These are phyloP conservation scores for Glaucomys volans DNA, from an alignment of 2,113 vertebrate species.

Conservation along the genomic window DNA sequence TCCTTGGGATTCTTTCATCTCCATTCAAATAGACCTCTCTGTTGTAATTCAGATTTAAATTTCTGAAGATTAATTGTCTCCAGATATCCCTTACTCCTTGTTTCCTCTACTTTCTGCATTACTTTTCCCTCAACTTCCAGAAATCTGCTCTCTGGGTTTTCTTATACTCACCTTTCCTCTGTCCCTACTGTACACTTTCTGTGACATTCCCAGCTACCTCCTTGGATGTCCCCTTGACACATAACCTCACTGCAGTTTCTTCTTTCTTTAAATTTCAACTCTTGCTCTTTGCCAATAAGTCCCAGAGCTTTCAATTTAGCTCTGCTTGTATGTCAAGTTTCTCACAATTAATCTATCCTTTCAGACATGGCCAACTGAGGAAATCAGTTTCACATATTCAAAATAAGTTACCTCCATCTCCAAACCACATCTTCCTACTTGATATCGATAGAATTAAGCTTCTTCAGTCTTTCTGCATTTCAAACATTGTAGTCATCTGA, in stretches of 20 bases:
- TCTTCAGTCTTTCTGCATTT: not conserved
- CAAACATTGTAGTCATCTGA: not conserved
- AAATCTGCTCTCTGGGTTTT: not conserved
- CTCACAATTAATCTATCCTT: accelerated
- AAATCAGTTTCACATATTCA: not conserved
- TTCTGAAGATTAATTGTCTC: not conserved
- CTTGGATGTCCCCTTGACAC: not conserved
- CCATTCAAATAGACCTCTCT: not conserved
- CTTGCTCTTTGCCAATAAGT: not conserved
- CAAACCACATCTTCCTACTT: not conserved
- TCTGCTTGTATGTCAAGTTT: not conserved
- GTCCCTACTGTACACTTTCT: not conserved
- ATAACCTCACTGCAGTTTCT: not conserved
- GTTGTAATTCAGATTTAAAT: not conserved
- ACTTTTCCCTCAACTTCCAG: not conserved
- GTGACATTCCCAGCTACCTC: not conserved
- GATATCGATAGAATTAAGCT: not conserved
- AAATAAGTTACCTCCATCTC: not conserved
- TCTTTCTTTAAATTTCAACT: not conserved
- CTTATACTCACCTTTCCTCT: not conserved
- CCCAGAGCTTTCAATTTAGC: not conserved
- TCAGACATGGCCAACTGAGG: accelerated
- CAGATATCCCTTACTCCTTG: accelerated
- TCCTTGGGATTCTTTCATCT: not conserved
- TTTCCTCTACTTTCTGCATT: not conserved